These are phyloP conservation scores for Glaucopsyche alexis DNA, from an alignment of 2,888 invertebrate genomes.

Conservation along the genomic window DNA sequence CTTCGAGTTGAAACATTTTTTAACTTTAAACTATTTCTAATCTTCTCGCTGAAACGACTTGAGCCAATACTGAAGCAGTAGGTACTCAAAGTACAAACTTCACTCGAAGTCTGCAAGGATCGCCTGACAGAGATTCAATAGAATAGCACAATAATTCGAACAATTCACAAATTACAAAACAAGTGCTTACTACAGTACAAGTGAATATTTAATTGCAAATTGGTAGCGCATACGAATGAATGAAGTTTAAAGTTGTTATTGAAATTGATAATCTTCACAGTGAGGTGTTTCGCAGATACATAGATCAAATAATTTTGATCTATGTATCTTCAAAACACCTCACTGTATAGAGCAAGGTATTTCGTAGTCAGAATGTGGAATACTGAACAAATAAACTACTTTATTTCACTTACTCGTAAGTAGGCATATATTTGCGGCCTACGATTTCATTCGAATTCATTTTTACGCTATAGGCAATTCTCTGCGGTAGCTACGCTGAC, in stretches of 20 bases:
- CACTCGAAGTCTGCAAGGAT: constrained; percentile 19
- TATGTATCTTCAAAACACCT: too few species aligned
- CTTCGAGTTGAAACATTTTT: neutral
- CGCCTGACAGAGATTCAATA: constrained; percentile 27
- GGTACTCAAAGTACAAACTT: constrained; percentile 27
- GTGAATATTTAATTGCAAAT: neutral
- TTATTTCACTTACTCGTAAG: too few species aligned
- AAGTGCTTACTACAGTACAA: neutral
- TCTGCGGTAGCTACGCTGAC: neutral
- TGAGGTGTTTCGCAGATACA: too few species aligned
- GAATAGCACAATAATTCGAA: constrained; percentile 23
- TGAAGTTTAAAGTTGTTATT: too few species aligned
- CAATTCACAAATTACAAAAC: constrained; percentile 24
- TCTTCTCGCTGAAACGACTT: constrained; percentile 11
- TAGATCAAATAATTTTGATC: too few species aligned
- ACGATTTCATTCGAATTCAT: neutral
- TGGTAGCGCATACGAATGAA: too few species aligned
- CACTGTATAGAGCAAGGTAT: neutral
- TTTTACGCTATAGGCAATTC: neutral
- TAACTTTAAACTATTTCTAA: constrained; percentile 20
- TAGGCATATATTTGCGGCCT: neutral
- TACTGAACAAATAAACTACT: neutral
- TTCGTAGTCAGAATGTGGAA: neutral
- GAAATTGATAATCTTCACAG: too few species aligned
- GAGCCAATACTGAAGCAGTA: constrained; percentile 22